Base-by-base conservation (phyloP, 2,888 invertebrate species). In the Steromphala cineraria region DNA sequence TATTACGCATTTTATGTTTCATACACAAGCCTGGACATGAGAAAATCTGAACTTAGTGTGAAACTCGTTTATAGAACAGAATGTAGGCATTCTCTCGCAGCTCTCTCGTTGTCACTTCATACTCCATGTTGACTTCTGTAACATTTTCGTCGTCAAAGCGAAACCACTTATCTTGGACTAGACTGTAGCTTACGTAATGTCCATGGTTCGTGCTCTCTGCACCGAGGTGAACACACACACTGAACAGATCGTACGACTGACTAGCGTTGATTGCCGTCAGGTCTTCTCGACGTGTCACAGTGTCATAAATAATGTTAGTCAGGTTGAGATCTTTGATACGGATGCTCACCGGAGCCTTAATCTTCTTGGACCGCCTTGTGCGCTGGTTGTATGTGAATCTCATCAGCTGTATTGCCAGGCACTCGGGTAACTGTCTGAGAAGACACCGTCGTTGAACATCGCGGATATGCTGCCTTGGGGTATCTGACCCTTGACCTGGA, bases 81-180 rank as follows among this genome's bases (percentile, higher is more conserved):
- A 93, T 82, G 80, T 92, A 93, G 10, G 91, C 91, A 88, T 93
- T 93, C 81, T 92, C 90, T 77, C 90, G 78, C 3, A 93, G 86
- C 79, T 90, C 89, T 52, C 85, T 82, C 5, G 90, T 91, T 19
- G 88, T 90, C 36, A 93, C 84, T 85, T 93, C 92, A 84, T 89
- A 91, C 74, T 91, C 89, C 87, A 93, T 93, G 84, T 92, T 91
- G 3, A 92, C 91, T 53, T 89, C 87, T 28, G 86, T 84, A 10
- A 92, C 92, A 7, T 84, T 53, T 55, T 92, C 90, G 84, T 92
- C 92, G 80, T 93, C 92, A 87, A 91, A 91, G 67, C 89, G 90
- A 79, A 89, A 91, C 92, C 92, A 92, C 7, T 85, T 87, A 46
- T 87, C 86, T 4, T 83, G 80, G 17, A 86, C 86, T 67, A 84